Percentiles rank a stretch among this genome's conserved stretches.
phyloP scores from a whole-genome alignment of 2,888 invertebrate species.

The Prosopocoilus inquinatus region DNA sequence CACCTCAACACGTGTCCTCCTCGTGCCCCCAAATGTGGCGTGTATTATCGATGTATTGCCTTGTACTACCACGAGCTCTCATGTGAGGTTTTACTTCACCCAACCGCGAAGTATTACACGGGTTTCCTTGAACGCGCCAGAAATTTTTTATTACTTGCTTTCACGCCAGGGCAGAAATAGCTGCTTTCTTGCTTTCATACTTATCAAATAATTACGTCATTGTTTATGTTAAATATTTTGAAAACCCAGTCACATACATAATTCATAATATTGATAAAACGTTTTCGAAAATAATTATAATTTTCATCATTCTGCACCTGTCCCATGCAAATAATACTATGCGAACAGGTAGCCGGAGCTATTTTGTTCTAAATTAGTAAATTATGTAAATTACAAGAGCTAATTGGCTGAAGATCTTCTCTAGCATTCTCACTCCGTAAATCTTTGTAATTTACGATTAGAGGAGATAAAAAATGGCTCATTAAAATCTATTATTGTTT shows the following conservation, averaged over 20 bases:
- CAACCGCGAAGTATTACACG: constrained; percentile 46
- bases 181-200: too few relatives aligned
- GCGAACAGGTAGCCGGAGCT: background rate
- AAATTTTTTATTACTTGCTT: constrained; percentile 22
- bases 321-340: background rate
- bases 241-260: background rate
- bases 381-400: constrained; percentile 2
- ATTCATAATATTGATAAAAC: constrained; percentile 1
- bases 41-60: constrained; percentile 50
- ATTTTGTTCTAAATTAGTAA: background rate
- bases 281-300: background rate
- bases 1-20: constrained; percentile 53
- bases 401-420: background rate
- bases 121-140: constrained; percentile 27
- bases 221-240: too few relatives aligned
- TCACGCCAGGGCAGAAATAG: background rate
- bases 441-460: constrained; percentile 18
- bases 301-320: background rate
- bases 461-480: constrained; percentile 19
- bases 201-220: too few relatives aligned
- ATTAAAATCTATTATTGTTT: constrained; percentile 30
- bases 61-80: constrained; percentile 45
- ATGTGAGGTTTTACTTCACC: constrained; percentile 44
- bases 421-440: constrained; percentile 9
- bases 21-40: constrained; percentile 38